Percentiles rank a stretch among this genome's conserved stretches.
Evolutionary conservation across 2,888 invertebrate genomes (phyloP).

Genomic region (Eilema depressum): DNA sequence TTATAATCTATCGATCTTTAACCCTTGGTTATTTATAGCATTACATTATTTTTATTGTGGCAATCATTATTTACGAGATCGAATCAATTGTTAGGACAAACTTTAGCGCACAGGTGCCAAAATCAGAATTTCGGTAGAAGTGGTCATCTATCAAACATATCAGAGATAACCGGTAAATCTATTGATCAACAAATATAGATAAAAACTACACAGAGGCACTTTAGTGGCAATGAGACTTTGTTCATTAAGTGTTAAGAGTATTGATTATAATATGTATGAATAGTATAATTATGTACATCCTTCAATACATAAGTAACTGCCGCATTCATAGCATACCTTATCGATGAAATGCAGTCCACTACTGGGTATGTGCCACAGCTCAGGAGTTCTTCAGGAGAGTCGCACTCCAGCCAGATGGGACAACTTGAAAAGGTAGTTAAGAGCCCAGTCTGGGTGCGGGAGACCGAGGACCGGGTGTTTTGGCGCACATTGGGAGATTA

Average conservation of each 20-base stretch:
- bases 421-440: neutral
- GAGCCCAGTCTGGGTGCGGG: neutral
- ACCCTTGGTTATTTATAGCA: constrained; percentile 18
- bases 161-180: neutral
- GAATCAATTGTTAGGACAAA: neutral
- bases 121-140: neutral
- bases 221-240: neutral
- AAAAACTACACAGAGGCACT: neutral
- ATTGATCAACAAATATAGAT: neutral
- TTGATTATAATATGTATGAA: neutral
- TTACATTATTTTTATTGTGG: constrained; percentile 15
- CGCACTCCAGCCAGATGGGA: neutral
- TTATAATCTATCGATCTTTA: constrained; percentile 21
- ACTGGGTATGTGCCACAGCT: neutral
- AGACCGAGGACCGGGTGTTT: neutral
- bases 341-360: neutral
- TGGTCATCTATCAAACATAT: neutral
- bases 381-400: neutral
- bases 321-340: too few relatives aligned
- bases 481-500: neutral
- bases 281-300: too few relatives aligned
- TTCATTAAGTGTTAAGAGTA: neutral
- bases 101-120: neutral
- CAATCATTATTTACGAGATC: constrained; percentile 5
- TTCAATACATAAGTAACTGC: too few relatives aligned